These are phyloP conservation scores for Heliconius hewitsoni DNA, from an alignment of 1,140 invertebrate species.

Conservation along the genomic window DNA sequence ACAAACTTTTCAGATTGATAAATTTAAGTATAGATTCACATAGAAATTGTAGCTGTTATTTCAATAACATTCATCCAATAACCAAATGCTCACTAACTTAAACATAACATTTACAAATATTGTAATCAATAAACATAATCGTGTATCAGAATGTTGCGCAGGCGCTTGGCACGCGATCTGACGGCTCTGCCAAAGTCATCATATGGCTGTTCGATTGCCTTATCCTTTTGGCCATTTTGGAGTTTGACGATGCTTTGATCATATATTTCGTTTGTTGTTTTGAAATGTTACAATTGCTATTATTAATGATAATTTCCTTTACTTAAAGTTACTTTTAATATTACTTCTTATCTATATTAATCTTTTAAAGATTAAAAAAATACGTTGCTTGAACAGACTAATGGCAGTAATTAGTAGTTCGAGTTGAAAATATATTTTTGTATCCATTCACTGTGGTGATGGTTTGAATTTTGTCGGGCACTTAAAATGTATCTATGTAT, in stretches of 20 bases:
- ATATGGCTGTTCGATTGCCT: background rate
- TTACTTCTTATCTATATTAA: too few relatives aligned
- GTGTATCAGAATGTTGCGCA: slow-evolving; percentile 21
- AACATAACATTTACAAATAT: slow-evolving; percentile 10
- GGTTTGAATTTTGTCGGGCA: too few relatives aligned
- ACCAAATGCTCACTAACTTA: background rate
- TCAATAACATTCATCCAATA: background rate
- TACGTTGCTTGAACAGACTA: too few relatives aligned
- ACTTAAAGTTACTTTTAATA: too few relatives aligned
- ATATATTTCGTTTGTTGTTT: slow-evolving; percentile 1
- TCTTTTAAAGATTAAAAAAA: too few relatives aligned
- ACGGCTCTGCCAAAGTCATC: slow-evolving; percentile 43
- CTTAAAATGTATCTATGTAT: too few relatives aligned
- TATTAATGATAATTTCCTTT: background rate
- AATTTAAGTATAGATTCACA: background rate
- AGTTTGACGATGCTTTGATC: background rate
- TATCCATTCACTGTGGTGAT: too few relatives aligned
- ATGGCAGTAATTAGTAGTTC: too few relatives aligned
- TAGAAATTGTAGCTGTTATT: background rate
- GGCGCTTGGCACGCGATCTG: slow-evolving; percentile 43
- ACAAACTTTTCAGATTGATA: too few relatives aligned
- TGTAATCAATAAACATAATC: slow-evolving; percentile 1
- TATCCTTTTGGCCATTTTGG: slow-evolving; percentile 2
- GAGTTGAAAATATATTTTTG: too few relatives aligned
- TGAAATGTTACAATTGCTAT: background rate